These are phyloP conservation scores for Autographa gamma DNA, from an alignment of 2,888 invertebrate species.

Conservation along the genomic window DNA sequence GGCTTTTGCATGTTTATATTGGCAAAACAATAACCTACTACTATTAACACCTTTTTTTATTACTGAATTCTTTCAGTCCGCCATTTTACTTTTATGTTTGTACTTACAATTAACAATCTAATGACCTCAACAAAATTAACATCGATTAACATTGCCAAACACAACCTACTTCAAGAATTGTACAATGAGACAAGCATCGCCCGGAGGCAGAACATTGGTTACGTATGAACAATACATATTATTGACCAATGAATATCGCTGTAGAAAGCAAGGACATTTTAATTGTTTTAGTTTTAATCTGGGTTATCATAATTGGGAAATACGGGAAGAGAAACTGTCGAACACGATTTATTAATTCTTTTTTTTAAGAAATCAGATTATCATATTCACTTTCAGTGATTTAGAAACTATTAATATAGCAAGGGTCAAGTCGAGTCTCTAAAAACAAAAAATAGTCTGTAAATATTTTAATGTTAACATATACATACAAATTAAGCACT, in stretches of 20 bases:
- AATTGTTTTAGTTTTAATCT: conserved; percentile 40
- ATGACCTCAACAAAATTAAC: not conserved
- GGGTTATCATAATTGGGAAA: conserved; percentile 26
- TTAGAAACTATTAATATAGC: too few species aligned
- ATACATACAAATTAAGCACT: too few species aligned
- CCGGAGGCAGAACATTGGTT: conserved; percentile 18
- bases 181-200: conserved; percentile 15
- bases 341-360: not conserved
- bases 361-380: too few species aligned
- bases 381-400: too few species aligned
- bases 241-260: conserved; percentile 39
- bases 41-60: too few species aligned
- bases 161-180: not conserved
- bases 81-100: too few species aligned
- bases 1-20: too few species aligned
- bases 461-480: too few species aligned
- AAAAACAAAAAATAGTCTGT: too few species aligned
- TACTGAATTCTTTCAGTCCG: too few species aligned
- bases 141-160: not conserved
- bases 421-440: too few species aligned
- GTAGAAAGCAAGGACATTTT: conserved; percentile 60
- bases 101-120: not conserved
- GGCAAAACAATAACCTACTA: too few species aligned
- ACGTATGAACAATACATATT: conserved; percentile 9
- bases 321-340: not conserved